Evolutionary conservation across 1,140 invertebrate species (phyloP), one percentile per base, ranked within the genome.

Genomic region (Drosophila nigromelanica): DNA sequence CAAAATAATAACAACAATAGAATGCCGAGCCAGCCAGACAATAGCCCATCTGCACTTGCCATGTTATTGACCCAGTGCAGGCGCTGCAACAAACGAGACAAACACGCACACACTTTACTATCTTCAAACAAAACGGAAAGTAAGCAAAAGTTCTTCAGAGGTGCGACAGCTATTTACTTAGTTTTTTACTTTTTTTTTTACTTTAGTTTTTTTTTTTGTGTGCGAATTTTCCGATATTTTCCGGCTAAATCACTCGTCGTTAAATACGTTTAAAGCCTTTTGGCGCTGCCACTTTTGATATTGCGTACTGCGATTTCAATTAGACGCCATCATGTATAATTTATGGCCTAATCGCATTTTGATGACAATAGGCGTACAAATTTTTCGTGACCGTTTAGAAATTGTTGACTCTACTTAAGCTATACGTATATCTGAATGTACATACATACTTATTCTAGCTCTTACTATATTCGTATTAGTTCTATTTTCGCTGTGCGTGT

Each of bases 41-140:
- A 60, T 14, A 61, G 21, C 11, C 54, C 56, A 52, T 42, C 51
- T 71, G 78, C 81, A 87, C 81, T 86, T 87, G 82, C 80, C 83
- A 87, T 87, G 83, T 82, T 87, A 77, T 87, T 87, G 82, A 86
- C 82, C 82, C 83, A 86, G 66, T 87, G 74, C 68, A 61, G 54
- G 33, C 51, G 18, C 58, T 43, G 1, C 2, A 74, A 78, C 39
- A 63, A 56, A 39, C 33, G 24, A 47, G 50, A 24, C 40, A 52
- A 51, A 42, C 43, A 55, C 58, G 39, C 33, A 50, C 7, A 47
- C 18, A n/a, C 18, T 55, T 42, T 14, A 45, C 39, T 58, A 45
- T 47, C 5, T 35, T 14, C 56, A 66, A 80, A 47, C 43, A 68
- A 86, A 87, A 78, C 72, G 51, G 66, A 81, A 78, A 75, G 82